Base-by-base conservation (phyloP, 2,797 vertebrate genomes). In the Oryzias sinensis region DNA sequence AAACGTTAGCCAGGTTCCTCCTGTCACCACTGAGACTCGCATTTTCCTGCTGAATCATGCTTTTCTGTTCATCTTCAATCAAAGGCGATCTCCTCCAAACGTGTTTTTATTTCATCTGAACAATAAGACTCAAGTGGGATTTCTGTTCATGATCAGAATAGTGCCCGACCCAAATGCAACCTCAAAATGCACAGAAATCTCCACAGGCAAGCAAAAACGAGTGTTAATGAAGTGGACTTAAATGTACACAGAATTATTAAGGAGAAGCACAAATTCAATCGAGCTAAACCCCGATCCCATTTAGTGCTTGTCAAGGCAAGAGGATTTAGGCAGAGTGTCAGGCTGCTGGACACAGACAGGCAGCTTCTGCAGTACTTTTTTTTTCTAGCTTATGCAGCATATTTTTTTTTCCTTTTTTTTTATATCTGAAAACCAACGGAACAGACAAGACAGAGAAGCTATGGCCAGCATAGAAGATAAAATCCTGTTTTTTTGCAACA, bases 221-320 rank as follows among this genome's bases (percentile, higher is more conserved):
- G 20, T 56, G 66, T 1, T 53, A 53, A 53, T 61, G 70, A 7
- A 63, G 61, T 47, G 53, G 44, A 82, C 62, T 76, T 79, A 81
- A 82, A 78, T 72, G 72, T 77, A 75, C 52, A 66, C 81, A 84
- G 81, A 83, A 85, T 85, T 85, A 83, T 84, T 86, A 63, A 87
- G 59, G 77, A 65, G 13, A 72, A 76, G 63, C 53, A 62, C 46
- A 72, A 69, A 56, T 76, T 80, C 72, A 77, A 77, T 74, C 71
- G 61, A 58, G 69, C 67, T 63, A 69, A 79, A 80, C 56, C 72
- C 60, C 1, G 56, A 80, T 80, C 68, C 66, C 72, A 79, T 81
- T 79, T 66, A 79, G 67, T 33, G 55, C 68, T 59, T 67, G 74
- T 79, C 77, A 72, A 56, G 59, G 77, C 65, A 74, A 70, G 77